Evolutionary conservation across 2,797 vertebrate genomes (phyloP).

Genomic region (Avahi laniger): DNA sequence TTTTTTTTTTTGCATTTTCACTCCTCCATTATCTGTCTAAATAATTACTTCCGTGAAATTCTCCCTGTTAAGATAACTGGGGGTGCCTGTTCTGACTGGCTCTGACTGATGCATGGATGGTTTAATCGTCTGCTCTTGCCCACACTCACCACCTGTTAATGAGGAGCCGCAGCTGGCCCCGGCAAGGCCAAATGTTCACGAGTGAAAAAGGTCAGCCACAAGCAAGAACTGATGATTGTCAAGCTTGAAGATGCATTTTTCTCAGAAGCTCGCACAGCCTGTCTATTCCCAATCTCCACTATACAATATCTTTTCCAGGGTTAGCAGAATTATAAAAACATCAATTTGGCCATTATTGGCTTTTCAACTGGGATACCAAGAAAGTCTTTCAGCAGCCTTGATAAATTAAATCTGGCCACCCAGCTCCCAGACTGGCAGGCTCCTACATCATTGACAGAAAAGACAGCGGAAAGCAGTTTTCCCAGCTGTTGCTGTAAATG

Average conservation of each 20-base stretch:
- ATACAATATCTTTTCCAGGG: conserved; percentile 71
- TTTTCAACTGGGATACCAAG: conserved; percentile 70
- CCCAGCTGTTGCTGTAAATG: conserved; percentile 52
- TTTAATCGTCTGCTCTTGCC: neutral
- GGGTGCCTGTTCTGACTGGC: neutral
- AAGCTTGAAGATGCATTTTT: neutral
- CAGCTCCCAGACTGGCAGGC: conserved; percentile 74
- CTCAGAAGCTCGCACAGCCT: neutral
- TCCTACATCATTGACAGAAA: conserved; percentile 69
- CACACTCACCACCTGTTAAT: neutral
- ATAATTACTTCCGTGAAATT: neutral
- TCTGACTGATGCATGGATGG: neutral
- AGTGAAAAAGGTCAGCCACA: neutral
- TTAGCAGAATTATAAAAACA: conserved; percentile 78
- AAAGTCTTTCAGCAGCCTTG: conserved; percentile 73
- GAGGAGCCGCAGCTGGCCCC: neutral
- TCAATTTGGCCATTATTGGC: conserved; percentile 82
- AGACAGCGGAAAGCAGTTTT: conserved; percentile 56
- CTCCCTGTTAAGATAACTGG: neutral
- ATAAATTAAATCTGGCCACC: conserved; percentile 77
- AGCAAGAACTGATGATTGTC: neutral
- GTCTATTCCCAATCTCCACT: conserved; percentile 37
- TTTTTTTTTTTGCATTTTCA: neutral
- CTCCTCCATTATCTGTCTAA: neutral
- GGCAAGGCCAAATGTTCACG: neutral